Conservation (phyloP, 64 coral and sea anemone genomes). For the Stichodactyla helianthus region DNA sequence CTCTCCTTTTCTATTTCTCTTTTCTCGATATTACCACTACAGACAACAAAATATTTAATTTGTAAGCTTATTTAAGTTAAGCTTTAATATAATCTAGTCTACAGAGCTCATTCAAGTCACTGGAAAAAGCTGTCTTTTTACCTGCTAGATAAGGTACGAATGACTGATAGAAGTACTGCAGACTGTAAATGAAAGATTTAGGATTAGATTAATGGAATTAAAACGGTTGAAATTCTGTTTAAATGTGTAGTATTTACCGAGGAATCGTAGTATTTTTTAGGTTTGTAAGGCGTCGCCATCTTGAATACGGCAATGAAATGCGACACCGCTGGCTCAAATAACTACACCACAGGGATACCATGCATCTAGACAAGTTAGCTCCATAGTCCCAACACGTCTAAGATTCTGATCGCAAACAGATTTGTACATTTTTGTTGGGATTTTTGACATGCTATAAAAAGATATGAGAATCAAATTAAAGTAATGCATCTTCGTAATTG, state of each 20-base stretch:
- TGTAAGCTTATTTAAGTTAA: neutral
- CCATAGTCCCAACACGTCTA: no score
- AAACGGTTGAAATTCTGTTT: neutral
- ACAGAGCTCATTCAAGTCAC: neutral
- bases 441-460: no score
- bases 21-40: constrained; percentile 85
- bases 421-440: no score
- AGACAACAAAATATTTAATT: neutral
- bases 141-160: constrained; percentile 72
- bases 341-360: neutral
- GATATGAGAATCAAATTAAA: no score
- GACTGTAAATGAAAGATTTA: constrained; percentile 33
- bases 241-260: neutral
- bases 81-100: neutral
- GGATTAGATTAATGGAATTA: neutral
- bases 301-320: neutral
- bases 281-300: constrained; percentile 29
- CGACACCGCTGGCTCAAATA: neutral
- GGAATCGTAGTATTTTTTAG: constrained; percentile 12
- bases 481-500: no score
- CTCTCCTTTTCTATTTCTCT: constrained; percentile 90
- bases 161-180: constrained; percentile 66
- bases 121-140: neutral
- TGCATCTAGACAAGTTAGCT: neutral
- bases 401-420: no score